Evolutionary conservation across 2,888 invertebrate species (phyloP).

Genomic region (Chymomyza procnemis): DNA sequence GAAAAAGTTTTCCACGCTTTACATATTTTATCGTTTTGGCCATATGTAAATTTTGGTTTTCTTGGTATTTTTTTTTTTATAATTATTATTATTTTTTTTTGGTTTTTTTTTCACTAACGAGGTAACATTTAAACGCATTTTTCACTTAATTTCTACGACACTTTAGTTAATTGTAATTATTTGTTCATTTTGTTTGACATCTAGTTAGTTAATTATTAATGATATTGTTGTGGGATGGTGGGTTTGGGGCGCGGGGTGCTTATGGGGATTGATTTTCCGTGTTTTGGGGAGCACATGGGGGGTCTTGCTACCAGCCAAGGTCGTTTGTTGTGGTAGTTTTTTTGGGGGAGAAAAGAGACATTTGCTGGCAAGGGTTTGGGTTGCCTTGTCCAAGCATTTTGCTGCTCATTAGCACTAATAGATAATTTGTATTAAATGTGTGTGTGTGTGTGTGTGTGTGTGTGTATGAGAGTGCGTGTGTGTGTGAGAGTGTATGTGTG

Average conservation of each 20-base stretch:
- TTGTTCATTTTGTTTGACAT: constrained; percentile 7
- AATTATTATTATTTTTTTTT: too few relatives aligned
- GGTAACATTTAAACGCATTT: constrained; percentile 73
- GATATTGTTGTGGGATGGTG: background rate
- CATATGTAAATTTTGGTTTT: constrained; percentile 5
- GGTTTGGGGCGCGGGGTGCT: background rate
- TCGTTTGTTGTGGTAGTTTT: too few relatives aligned
- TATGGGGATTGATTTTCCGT: background rate
- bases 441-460: constrained; percentile 11
- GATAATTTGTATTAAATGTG: constrained; percentile 1
- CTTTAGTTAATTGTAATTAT: constrained; percentile 12
- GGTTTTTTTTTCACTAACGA: constrained; percentile 58
- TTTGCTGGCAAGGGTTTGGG: background rate
- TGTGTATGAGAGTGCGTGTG: background rate
- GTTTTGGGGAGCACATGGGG: background rate
- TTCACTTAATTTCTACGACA: constrained; percentile 37
- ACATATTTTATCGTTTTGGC: background rate
- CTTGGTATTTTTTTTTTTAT: too few relatives aligned
- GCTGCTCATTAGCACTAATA: background rate
- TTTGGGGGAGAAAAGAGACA: background rate
- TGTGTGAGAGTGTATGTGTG: constrained; percentile 11
- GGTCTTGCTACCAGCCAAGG: background rate
- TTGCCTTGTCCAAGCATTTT: background rate
- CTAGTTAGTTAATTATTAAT: background rate
- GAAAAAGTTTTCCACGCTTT: background rate